Conservation (phyloP, 2,888 invertebrate species). For the Cheilosia pagana region DNA sequence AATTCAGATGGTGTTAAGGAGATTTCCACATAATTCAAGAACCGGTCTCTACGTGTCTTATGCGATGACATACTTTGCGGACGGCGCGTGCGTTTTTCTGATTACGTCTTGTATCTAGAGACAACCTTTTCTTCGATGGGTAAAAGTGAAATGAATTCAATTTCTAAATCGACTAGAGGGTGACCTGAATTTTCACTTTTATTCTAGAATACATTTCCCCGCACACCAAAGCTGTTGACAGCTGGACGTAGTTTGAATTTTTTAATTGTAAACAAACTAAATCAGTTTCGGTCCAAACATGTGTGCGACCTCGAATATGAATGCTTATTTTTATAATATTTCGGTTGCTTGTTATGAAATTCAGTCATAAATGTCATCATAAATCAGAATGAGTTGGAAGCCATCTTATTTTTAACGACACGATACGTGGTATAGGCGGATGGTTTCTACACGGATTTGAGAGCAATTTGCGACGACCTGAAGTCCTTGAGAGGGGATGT, state of each 20-base stretch:
- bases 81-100: neutral
- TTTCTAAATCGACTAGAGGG: conserved; percentile 38
- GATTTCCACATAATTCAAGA: neutral
- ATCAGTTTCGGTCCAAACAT: conserved; percentile 2
- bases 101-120: neutral
- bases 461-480: no score
- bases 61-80: conserved; percentile 27
- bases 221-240: conserved; percentile 1
- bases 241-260: conserved; percentile 28
- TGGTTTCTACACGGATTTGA: neutral
- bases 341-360: conserved; percentile 4
- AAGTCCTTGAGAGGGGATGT: no score
- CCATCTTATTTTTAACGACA: conserved; percentile 11
- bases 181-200: conserved; percentile 50
- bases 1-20: neutral
- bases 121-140: conserved; percentile 2
- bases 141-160: conserved; percentile 33
- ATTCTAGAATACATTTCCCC: conserved; percentile 9
- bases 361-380: conserved; percentile 46
- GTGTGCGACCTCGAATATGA: conserved; percentile 37
- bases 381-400: conserved; percentile 35
- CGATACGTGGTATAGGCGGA: neutral
- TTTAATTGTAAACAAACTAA: conserved; percentile 26
- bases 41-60: conserved; percentile 31
- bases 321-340: conserved; percentile 14